Evolutionary conservation across 1,140 invertebrate genomes (phyloP), one percentile per base, ranked within the genome.

Genomic region (Drosophila murphyi): DNA sequence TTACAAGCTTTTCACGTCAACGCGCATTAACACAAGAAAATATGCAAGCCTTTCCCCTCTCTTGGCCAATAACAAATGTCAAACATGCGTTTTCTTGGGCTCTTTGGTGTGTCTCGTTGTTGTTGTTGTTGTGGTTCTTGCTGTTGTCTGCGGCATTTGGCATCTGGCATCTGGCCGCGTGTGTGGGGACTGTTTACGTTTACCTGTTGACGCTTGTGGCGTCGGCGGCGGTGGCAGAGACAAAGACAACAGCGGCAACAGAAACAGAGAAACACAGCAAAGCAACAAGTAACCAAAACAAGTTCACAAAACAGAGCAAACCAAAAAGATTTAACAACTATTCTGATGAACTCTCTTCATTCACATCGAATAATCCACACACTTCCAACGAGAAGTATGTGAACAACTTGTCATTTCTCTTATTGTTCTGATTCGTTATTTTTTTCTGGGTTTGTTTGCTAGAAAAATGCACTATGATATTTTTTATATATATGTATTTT

Each of bases 221-320:
- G 68, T 59, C 61, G 68, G 54, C 60, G 72, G 41, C 8, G 28
- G 6, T 34, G 52, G 45, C 34, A 39, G 43, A 7, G 41, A 51
- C 70, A 54, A 59, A 51, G 54, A 54, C 35, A 35, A 34, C 37
- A 56, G 41, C 69, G 47, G 70, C 64, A 32, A 8, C 70, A 41
- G 34, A 34, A 34, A 34, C 34, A 34, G 45, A 73, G 39, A 69
- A 28, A 69, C 64, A 60, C 56, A 61, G 43, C 20, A 75, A 72
- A 79, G 83, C 76, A 88, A 87, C 85, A 87, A 88, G 83, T 88
- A 71, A 87, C 73, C 61, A 77, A 77, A 87, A 87, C 76, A 82
- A 87, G 77, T 80, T 85, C 69, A 80, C 81, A 85, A 20, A 83
- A 80, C 76, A 72, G 67, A 67, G 54, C 60, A 69, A 83, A 63